Base-by-base conservation (phyloP, 2,888 invertebrate genomes). In the Exocentrus adspersus region DNA sequence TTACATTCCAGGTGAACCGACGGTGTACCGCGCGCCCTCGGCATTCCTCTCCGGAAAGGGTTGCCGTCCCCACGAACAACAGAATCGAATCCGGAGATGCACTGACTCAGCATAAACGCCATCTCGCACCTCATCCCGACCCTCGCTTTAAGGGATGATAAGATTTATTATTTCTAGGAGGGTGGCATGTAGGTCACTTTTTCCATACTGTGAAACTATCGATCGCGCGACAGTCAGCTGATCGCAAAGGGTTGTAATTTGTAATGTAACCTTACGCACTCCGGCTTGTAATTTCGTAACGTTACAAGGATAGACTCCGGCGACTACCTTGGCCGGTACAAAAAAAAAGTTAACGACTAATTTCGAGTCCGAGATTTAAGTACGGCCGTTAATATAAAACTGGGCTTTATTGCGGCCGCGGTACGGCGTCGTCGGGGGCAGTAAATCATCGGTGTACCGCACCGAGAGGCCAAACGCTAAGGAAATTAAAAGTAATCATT, bases 301-400 rank as follows among this genome's bases (percentile, higher is more conserved):
- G 46, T 52, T 30, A 21, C 41, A 24, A 24, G 28, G n/a, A n/a
- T n/a, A n/a, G n/a, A n/a, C n/a, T n/a, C n/a, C n/a, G n/a, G n/a
- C n/a, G n/a, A n/a, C n/a, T n/a, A n/a, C n/a, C n/a, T n/a, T 7
- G 37, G 24, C 3, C 16, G 32, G n/a, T 14, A 19, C 24, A 24
- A 42, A 69, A 79, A 80, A 79, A 79, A 80, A 76, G 77, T 77
- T 81, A 81, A 81, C 80, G 78, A 78, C 78, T 80, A 80, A 81
- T 80, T 80, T 81, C 78, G 79, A 80, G 78, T 78, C 76, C 72
- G 74, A 73, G 75, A 72, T 79, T 80, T 81, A 80, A 80, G 76
- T 76, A 77, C 78, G 70, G 76, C 74, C 77, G 79, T 79, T 79
- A 79, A 80, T 78, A 75, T 72, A 71, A 77, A 78, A 77, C 77